Conservation (phyloP, 2,797 vertebrate species). For the Novumbra hubbsi region DNA sequence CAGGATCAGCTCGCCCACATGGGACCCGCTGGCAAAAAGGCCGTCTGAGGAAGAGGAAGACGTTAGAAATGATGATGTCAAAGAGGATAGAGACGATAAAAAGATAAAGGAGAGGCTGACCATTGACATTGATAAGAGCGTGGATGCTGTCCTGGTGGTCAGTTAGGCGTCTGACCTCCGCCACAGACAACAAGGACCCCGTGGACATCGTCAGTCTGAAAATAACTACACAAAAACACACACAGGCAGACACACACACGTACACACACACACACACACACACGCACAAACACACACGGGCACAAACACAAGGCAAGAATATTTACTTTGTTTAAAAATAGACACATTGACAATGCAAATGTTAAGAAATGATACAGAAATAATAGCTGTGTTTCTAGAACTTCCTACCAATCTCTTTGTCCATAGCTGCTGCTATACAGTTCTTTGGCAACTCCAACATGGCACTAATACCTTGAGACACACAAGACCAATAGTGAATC, state of each 20-base stretch:
- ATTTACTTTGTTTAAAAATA: not conserved
- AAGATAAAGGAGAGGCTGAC: slow-evolving; percentile 63
- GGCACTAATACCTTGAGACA: slow-evolving; percentile 79
- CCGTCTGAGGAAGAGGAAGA: slow-evolving; percentile 67
- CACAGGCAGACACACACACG: not conserved
- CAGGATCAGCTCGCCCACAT: slow-evolving; percentile 88
- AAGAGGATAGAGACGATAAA: not conserved
- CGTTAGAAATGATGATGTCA: not conserved
- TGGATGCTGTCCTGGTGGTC: slow-evolving; percentile 91
- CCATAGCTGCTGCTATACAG: slow-evolving; percentile 86
- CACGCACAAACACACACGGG: no score
- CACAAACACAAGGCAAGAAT: not conserved
- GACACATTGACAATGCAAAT: not conserved
- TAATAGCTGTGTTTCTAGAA: not conserved
- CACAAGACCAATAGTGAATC: not conserved
- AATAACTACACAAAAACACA: slow-evolving; percentile 75
- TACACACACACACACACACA: not conserved
- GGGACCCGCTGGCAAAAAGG: slow-evolving; percentile 87
- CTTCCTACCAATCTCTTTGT: slow-evolving; percentile 87
- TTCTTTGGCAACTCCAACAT: slow-evolving; percentile 89
- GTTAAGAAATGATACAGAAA: not conserved
- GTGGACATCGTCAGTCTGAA: slow-evolving; percentile 77
- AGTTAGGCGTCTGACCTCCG: slow-evolving; percentile 73
- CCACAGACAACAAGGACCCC: slow-evolving; percentile 22
- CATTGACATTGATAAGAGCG: slow-evolving; percentile 83